These are phyloP conservation scores for Monoplex corrugatus DNA, from an alignment of 2,888 invertebrate genomes.

Conservation along the genomic window DNA sequence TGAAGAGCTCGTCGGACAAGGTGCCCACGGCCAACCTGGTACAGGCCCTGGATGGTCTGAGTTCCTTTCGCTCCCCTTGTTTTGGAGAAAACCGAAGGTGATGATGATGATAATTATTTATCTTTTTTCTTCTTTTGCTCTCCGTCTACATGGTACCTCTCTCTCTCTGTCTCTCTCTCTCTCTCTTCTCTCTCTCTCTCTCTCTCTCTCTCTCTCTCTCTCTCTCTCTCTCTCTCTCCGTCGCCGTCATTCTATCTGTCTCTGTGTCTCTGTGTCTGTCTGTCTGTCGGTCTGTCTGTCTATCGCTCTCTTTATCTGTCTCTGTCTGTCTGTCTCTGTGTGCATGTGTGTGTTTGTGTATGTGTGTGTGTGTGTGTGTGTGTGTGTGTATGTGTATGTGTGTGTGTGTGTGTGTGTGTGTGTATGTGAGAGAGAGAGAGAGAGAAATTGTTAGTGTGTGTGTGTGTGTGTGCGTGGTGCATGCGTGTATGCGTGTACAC, in stretches of 20 bases:
- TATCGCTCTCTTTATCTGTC: neutral
- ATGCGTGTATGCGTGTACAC: too few species aligned
- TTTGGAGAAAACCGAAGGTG: slow-evolving; percentile 14
- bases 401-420: too few species aligned
- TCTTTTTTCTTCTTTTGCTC: too few species aligned
- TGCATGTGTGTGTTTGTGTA: neutral
- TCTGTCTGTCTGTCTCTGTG: neutral
- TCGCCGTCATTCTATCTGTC: too few species aligned
- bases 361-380: neutral
- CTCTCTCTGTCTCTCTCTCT: too few species aligned
- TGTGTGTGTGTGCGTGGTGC: neutral
- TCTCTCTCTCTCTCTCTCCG: neutral
- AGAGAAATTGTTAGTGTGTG: too few species aligned
- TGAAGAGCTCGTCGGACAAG: neutral
- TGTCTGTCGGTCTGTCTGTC: neutral
- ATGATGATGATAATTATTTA: too few species aligned
- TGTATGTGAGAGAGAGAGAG: too few species aligned
- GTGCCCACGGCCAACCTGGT: neutral
- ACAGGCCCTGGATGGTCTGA: neutral
- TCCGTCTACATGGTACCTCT: too few species aligned
- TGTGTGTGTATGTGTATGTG: neutral
- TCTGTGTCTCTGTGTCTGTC: neutral
- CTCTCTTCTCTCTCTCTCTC: neutral
- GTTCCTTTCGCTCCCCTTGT: neutral
- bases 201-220: neutral